Conservation (phyloP, 2,113 vertebrate species). For the Sinosuthora webbiana region DNA sequence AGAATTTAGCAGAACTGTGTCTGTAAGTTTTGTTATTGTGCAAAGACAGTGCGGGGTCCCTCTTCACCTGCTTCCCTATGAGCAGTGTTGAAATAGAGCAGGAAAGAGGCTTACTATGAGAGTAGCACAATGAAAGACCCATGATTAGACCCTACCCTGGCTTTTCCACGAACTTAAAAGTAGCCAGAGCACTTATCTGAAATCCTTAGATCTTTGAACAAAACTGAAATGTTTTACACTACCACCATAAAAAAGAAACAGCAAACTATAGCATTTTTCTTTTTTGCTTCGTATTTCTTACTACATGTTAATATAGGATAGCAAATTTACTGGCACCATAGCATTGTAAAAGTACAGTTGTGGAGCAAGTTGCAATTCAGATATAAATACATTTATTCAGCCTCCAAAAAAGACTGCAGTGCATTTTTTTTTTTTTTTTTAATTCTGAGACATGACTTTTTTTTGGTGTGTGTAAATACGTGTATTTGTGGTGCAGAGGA, state of each 20-base stretch:
- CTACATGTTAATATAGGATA: neutral
- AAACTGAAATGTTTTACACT: neutral
- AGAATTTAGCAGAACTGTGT: neutral
- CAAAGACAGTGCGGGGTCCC: rapidly evolving
- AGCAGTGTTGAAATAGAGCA: neutral
- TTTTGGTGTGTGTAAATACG: neutral
- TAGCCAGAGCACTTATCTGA: neutral
- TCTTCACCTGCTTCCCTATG: neutral
- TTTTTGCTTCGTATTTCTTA: neutral
- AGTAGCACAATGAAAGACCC: neutral
- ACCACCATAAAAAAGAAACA: neutral
- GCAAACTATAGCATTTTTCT: neutral
- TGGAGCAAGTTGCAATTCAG: neutral
- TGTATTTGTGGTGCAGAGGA: neutral
- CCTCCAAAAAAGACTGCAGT: neutral
- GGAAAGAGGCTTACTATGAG: neutral
- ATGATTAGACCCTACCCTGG: neutral
- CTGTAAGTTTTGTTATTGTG: neutral
- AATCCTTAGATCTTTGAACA: neutral
- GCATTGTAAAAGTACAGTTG: neutral
- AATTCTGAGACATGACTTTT: neutral
- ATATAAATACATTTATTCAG: neutral
- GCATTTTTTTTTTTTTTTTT: neutral
- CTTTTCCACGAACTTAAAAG: neutral
- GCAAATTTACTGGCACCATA: neutral